Evolutionary conservation across 2,888 invertebrate genomes (phyloP), one percentile per base, ranked within the genome.

Genomic region (Boloria euphrosyne): DNA sequence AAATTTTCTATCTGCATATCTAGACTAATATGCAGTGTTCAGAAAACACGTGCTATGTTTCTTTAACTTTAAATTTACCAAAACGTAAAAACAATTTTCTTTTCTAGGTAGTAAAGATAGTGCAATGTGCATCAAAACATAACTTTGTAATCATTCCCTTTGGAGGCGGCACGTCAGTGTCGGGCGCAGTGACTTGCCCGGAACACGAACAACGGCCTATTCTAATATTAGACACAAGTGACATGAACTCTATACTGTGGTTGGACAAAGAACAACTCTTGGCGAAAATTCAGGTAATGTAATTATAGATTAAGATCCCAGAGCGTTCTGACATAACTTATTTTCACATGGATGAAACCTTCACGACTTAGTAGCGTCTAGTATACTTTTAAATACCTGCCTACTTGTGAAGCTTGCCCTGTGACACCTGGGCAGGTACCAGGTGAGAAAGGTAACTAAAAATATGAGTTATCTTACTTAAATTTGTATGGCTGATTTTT

Each of bases 191-290:
- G 13, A 95, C 96, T 58, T 98, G 98, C 82, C 98, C 98, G 0
- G 89, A 90, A 14, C 84, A 94, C 31, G 90, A 88, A 27, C 92
- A 97, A 59, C 75, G 91, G 0, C 96, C 96, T 74, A 98, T 99
- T 70, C 93, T 98, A 44, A 96, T 96, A 0, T 82, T 99, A 70
- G 99, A 99, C 84, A 99, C 98, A 53, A 97, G 98, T 31, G 97
- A 98, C 81, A 98, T 99, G 98, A 98, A 98, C 91, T 94, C 95
- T 72, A 96, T 99, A 81, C 85, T 99, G 43, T 99, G 98, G 98
- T 90, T 99, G 58, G 98, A 99, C 83, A 94, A 86, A 74, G 85
- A 89, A 13, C 90, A 91, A 65, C 80, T 92, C 2, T 67, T 92
- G 59, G 89, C 90, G 16, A 84, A 85, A 73, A 82, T 91, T 7